Evolutionary conservation across 2,888 invertebrate species (phyloP).

Genomic region (Nowickia ferox): DNA sequence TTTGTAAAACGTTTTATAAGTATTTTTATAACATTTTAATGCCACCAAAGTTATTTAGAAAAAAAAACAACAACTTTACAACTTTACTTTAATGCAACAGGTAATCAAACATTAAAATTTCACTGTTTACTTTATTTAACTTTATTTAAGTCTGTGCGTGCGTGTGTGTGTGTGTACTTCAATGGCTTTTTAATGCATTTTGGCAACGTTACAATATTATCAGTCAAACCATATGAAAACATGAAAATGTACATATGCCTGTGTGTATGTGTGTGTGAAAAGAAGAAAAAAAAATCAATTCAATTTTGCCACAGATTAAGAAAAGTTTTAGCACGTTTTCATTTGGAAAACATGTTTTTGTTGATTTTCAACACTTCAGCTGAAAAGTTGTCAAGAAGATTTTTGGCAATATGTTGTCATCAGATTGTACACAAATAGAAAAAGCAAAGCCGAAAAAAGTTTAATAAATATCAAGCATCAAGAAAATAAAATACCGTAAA

Average conservation of each 20-base stretch:
- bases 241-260: neutral
- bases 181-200: constrained; percentile 49
- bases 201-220: constrained; percentile 39
- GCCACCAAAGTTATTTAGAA: neutral
- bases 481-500: too few species aligned
- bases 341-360: constrained; percentile 8
- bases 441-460: neutral
- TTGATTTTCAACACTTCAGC: constrained; percentile 9
- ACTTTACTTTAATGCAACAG: neutral
- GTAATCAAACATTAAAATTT: neutral
- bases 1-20: too few species aligned
- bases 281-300: neutral
- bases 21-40: neutral
- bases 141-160: neutral
- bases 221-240: neutral
- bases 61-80: neutral
- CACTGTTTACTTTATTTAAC: neutral
- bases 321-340: constrained; percentile 29
- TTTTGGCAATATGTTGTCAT: constrained; percentile 41
- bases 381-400: constrained; percentile 23
- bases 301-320: constrained; percentile 17
- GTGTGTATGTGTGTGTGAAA: neutral
- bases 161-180: neutral
- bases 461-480: neutral
- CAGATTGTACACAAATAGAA: neutral